phyloP scores from a whole-genome alignment of 2,888 invertebrate species.

The Tipula unca region DNA sequence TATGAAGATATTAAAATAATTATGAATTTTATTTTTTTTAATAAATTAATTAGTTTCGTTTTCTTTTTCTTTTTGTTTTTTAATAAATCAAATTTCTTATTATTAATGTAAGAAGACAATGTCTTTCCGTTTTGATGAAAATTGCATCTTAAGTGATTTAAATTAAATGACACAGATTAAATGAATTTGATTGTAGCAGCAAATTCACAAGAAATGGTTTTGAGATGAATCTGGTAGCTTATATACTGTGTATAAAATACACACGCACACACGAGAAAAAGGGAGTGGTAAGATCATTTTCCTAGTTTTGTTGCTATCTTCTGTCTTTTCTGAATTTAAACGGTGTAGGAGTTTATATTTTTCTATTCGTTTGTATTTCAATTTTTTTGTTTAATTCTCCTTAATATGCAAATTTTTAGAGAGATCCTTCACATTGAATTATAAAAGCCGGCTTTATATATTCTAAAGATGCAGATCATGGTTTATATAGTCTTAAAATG shows the following conservation, averaged over 20 bases:
- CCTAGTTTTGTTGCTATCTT: not conserved
- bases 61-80: not conserved
- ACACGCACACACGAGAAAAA: not conserved
- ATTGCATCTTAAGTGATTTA: constrained; percentile 8
- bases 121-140: not conserved
- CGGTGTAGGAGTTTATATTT: not conserved
- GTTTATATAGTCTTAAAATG: not conserved
- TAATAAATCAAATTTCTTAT: not conserved
- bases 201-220: not conserved
- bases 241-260: not conserved
- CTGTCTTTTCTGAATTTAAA: not conserved
- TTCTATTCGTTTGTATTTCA: too few species aligned
- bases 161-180: constrained; percentile 14
- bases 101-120: not conserved
- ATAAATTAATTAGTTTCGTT: not conserved
- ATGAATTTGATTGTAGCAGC: not conserved
- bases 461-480: not conserved
- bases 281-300: not conserved
- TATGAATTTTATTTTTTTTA: not conserved
- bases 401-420: not conserved
- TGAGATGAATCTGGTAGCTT: not conserved
- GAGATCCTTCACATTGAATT: not conserved
- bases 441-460: not conserved
- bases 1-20: not conserved
- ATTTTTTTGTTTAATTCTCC: not conserved